Base-by-base conservation (phyloP, 2,113 vertebrate species). In the Naja naja region DNA sequence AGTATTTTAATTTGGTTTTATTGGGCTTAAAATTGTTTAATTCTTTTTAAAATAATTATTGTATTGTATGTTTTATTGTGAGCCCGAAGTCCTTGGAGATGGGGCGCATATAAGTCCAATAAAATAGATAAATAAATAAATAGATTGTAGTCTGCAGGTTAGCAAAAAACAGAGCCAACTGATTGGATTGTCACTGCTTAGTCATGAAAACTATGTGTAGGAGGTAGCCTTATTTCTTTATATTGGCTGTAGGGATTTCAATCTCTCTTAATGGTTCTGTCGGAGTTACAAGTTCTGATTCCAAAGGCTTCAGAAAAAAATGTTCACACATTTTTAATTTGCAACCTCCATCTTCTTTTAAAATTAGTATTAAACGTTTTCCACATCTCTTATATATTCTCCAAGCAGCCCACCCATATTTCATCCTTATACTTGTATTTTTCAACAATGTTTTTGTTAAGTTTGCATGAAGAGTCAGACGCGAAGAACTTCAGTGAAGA, bases 371-470 rank as follows among this genome's bases (percentile, higher is more conserved):
- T 54, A 89, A 81, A 81, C 45, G 53, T 60, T 60, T 64, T 93
- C 89, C n/a, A 86, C 85, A 90, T 60, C 74, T 89, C 92, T 90
- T 89, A 93, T 89, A 85, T 60, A 47, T 64, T 90, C 55, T 86
- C 89, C 55, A 93, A 81, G 88, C 92, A 90, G 81, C 74, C 89
- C 89, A 93, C 45, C 88, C 81, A 93, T 55, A 86, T 43, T 81
- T 87, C 45, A 89, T 54, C 74, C 89, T 87, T 47, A 49, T 58
- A 49, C 45, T 85, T 20, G 88, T 89, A 25, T n/a, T 90, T 93
- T 93, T n/a, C 45, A 90, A 86, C 54, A 60, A 39, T 60, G 69
- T 54, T 39, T 93, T 52, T n/a, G n/a, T n/a, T n/a, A n/a, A n/a
- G n/a, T n/a, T n/a, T n/a, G n/a, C n/a, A n/a, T n/a, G n/a, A n/a